Percentiles rank a stretch among this genome's conserved stretches.
These are phyloP conservation scores for Drosophila ironensis DNA, from an alignment of 1,140 invertebrate species.

Conservation along the genomic window DNA sequence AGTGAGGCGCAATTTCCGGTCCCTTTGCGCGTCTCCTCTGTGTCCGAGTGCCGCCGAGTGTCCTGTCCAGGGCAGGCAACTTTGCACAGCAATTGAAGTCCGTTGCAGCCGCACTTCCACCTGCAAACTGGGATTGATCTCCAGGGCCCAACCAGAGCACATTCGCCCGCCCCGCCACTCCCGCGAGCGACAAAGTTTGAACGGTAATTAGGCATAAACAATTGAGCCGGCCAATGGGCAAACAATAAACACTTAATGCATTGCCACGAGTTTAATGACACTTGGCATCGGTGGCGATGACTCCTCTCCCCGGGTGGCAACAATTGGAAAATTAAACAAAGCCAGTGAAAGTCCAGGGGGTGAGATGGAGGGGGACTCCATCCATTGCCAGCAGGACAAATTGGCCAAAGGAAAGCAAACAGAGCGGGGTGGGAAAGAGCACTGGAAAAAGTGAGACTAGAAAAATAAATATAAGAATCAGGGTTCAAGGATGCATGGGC, in stretches of 20 bases:
- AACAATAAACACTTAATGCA: slow-evolving; percentile 50
- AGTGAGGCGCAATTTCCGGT: slow-evolving; percentile 49
- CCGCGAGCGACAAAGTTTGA: slow-evolving; percentile 25
- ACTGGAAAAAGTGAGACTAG: not conserved
- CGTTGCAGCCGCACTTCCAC: not conserved
- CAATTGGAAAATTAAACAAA: slow-evolving; percentile 56
- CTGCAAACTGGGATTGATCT: too few species aligned
- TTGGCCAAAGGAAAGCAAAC: slow-evolving; percentile 27
- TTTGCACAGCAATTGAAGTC: not conserved
- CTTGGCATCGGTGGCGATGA: slow-evolving; percentile 38
- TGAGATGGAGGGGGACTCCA: not conserved
- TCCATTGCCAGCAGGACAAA: slow-evolving; percentile 14
- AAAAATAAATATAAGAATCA: not conserved
- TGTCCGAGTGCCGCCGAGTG: not conserved
- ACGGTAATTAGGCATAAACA: slow-evolving; percentile 44
- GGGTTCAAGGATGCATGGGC: too few species aligned
- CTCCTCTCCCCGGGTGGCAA: slow-evolving; percentile 13
- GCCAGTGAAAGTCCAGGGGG: slow-evolving; percentile 2
- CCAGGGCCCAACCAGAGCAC: too few species aligned
- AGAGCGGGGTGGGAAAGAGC: not conserved
- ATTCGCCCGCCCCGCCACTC: too few species aligned
- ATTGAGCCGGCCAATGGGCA: slow-evolving; percentile 34
- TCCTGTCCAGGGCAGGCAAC: not conserved
- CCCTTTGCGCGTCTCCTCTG: slow-evolving; percentile 2
- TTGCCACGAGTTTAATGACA: slow-evolving; percentile 51